A percentile compares a stretch with the other conserved stretches of the same genome.
Conservation (phyloP, 2,888 invertebrate species). For the Drosophila testacea region DNA sequence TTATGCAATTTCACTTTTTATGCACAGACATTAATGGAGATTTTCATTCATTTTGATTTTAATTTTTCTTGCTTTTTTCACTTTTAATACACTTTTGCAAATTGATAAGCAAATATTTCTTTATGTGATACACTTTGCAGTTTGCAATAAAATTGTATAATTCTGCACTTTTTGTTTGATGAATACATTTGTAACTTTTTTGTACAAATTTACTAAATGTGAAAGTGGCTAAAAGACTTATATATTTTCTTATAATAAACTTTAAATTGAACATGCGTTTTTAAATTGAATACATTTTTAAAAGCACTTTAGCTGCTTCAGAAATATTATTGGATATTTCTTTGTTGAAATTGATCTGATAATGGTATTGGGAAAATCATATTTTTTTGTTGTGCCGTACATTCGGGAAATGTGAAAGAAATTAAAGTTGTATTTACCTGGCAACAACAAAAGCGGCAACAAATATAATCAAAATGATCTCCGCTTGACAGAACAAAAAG, state of each 20-base stretch:
- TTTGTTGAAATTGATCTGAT: background rate
- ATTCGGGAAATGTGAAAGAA: constrained; percentile 23
- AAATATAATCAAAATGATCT: constrained; percentile 64
- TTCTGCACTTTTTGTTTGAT: background rate
- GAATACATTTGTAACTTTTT: background rate
- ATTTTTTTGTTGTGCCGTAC: constrained; percentile 3
- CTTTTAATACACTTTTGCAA: constrained; percentile 19
- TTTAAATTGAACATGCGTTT: background rate
- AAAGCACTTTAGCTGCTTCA: background rate
- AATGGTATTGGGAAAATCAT: constrained; percentile 3
- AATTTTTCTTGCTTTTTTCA: constrained; percentile 16
- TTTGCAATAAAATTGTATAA: background rate
- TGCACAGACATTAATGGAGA: constrained; percentile 22
- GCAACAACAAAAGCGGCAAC: constrained; percentile 22
- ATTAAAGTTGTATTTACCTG: constrained; percentile 43
- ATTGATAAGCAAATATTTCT: constrained; percentile 41
- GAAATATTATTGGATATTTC: background rate
- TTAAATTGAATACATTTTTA: background rate
- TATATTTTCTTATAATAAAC: background rate
- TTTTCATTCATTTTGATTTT: constrained; percentile 28
- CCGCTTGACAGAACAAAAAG: constrained; percentile 44
- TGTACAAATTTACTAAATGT: no score
- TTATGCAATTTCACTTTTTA: constrained; percentile 50
- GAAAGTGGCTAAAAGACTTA: background rate
- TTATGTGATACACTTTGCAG: background rate